Evolutionary conservation across 2,888 invertebrate species (phyloP), one percentile per base, ranked within the genome.

Genomic region (Tolmerus cingulatus): DNA sequence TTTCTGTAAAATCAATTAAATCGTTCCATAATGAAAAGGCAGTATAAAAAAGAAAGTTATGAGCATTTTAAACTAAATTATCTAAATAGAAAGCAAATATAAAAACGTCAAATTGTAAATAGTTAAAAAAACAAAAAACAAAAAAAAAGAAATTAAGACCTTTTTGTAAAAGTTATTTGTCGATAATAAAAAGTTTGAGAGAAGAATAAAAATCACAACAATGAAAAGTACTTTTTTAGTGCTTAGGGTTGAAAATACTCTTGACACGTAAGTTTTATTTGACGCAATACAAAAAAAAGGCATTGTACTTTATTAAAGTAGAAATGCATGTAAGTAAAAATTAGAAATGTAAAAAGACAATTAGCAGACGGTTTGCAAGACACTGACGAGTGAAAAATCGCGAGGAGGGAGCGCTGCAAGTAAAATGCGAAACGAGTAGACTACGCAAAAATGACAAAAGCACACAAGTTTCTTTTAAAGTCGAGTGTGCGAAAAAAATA

Each of bases 271-370:
- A 85, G 30, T 37, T 34, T 46, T n/a, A 79, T 30, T n/a, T 46
- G 40, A 40, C 43, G 43, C 30, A 23, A 76, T 77, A 27, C 14
- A 27, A 85, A 27, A 86, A 86, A 9, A 40, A 34, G 74, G 43
- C 40, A 19, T 37, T 34, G 43, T 46, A 86, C 74, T 74, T 74
- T 30, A 74, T 14, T 23, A 34, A 74, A 37, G 76, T 74, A 74
- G 27, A 74, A 74, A 86, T 74, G 74, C 74, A 86, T 74, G 37
- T 74, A 78, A 66, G 46, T 57, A 78, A 81, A 87, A 40, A 74
- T 77, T 66, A 79, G 19, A 74, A 84, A 87, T 34, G 19, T 40
- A 87, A 87, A 87, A 87, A 40, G 40, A 86, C 5, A 55, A 88
- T 76, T 55, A 78, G 43, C 43, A 46, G 14, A 46, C 4, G 14